Evolutionary conservation across 2,797 vertebrate genomes (phyloP).

Genomic region (Cetoscarus ocellatus): DNA sequence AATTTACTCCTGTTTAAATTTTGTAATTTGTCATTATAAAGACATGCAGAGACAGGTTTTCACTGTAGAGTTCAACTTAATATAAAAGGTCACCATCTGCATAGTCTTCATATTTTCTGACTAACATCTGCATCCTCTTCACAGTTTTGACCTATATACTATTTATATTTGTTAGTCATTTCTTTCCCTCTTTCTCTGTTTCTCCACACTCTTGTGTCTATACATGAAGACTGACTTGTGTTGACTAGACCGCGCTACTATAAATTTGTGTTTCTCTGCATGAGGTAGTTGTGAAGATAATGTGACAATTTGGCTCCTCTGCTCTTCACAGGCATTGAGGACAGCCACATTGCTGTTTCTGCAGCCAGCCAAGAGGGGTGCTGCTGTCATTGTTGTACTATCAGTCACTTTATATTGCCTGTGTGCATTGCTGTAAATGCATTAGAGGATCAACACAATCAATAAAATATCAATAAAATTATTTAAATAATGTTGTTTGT

Average conservation of each 20-base stretch:
- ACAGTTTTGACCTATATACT: no score
- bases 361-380: conserved; percentile 69
- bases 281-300: conserved; percentile 28
- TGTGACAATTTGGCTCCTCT: conserved; percentile 50
- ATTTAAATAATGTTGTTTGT: conserved; percentile 43
- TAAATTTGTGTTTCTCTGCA: conserved; percentile 14
- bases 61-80: conserved; percentile 43
- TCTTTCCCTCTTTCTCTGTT: neutral
- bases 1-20: conserved; percentile 37
- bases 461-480: conserved; percentile 51
- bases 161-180: neutral
- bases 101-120: neutral
- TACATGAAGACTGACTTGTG: conserved; percentile 15
- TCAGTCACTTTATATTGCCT: conserved; percentile 71
- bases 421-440: conserved; percentile 58
- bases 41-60: conserved; percentile 2
- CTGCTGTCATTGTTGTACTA: conserved; percentile 74
- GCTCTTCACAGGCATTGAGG: conserved; percentile 77
- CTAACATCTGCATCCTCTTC: no score
- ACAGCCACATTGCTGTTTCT: conserved; percentile 57
- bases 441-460: conserved; percentile 7
- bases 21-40: conserved; percentile 30
- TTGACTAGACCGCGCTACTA: conserved; percentile 3
- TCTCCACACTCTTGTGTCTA: conserved; percentile 4
- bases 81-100: conserved; percentile 37